These are phyloP conservation scores for Zosterops japonicus DNA, from an alignment of 2,113 vertebrate species.

Conservation along the genomic window DNA sequence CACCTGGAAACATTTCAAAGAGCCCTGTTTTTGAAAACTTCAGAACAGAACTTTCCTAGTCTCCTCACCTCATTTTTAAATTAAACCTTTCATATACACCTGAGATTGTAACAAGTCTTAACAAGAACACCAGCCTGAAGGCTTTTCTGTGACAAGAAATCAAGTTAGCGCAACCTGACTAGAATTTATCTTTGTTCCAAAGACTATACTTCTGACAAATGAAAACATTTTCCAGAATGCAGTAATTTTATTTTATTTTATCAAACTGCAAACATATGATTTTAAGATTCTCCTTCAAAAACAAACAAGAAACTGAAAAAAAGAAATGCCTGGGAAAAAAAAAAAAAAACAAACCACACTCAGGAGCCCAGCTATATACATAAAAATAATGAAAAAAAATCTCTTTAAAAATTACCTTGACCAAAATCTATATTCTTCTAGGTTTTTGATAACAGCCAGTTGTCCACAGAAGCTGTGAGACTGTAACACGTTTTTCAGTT, in stretches of 20 bases:
- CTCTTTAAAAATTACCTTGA: background rate
- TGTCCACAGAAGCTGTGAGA: background rate
- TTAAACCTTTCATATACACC: background rate
- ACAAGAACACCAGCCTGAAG: background rate
- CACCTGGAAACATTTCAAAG: background rate
- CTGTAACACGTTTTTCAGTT: background rate
- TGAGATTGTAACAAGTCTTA: background rate
- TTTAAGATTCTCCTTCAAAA: background rate
- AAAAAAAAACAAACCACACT: fast-evolving
- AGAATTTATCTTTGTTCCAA: background rate
- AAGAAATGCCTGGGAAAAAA: background rate
- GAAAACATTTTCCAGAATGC: background rate
- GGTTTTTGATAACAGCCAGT: background rate
- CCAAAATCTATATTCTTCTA: background rate
- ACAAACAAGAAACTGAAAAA: background rate
- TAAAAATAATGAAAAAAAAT: background rate
- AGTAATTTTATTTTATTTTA: background rate
- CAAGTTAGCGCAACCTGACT: background rate
- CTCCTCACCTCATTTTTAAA: background rate
- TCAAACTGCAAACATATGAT: background rate
- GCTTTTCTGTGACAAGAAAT: background rate
- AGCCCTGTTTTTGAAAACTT: background rate
- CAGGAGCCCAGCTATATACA: fast-evolving
- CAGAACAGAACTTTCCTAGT: background rate
- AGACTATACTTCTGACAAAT: background rate